Conservation (phyloP, 2,888 invertebrate species). For the Caenorhabditis wallacei region DNA sequence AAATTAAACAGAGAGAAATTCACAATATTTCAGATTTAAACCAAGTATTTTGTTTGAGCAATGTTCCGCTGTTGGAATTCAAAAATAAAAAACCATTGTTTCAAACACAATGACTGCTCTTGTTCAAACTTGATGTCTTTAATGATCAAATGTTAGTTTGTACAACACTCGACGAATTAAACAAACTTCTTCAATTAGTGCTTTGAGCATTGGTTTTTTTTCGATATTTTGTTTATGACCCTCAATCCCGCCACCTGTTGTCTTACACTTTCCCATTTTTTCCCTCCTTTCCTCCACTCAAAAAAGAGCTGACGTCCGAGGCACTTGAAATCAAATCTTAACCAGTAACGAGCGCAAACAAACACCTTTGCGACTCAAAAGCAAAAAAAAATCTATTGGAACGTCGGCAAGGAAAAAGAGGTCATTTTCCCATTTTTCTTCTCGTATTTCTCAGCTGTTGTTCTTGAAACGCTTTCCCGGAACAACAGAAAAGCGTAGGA, state of each 20-base stretch:
- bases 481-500: slow-evolving; percentile 39
- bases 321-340: slow-evolving; percentile 49
- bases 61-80: too few relatives aligned
- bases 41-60: too few relatives aligned
- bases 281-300: slow-evolving; percentile 11
- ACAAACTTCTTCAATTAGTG: slow-evolving; percentile 15
- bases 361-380: slow-evolving; percentile 41
- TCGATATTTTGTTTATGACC: slow-evolving; percentile 42
- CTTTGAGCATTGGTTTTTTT: slow-evolving; percentile 33
- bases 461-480: slow-evolving; percentile 39
- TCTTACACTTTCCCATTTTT: slow-evolving; percentile 53
- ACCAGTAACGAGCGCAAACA: slow-evolving; percentile 48
- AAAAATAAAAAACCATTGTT: neutral
- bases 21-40: too few relatives aligned
- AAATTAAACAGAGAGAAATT: too few relatives aligned
- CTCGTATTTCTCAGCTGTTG: slow-evolving; percentile 12
- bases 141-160: neutral
- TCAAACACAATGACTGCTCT: too few relatives aligned
- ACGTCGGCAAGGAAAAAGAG: slow-evolving; percentile 23
- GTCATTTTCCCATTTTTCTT: slow-evolving; percentile 28
- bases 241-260: slow-evolving; percentile 41
- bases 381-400: slow-evolving; percentile 26
- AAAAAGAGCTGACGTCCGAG: slow-evolving; percentile 56
- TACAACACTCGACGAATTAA: neutral
- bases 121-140: neutral